Conservation (phyloP, 2,888 invertebrate genomes). For the Adelognathus sp. region DNA sequence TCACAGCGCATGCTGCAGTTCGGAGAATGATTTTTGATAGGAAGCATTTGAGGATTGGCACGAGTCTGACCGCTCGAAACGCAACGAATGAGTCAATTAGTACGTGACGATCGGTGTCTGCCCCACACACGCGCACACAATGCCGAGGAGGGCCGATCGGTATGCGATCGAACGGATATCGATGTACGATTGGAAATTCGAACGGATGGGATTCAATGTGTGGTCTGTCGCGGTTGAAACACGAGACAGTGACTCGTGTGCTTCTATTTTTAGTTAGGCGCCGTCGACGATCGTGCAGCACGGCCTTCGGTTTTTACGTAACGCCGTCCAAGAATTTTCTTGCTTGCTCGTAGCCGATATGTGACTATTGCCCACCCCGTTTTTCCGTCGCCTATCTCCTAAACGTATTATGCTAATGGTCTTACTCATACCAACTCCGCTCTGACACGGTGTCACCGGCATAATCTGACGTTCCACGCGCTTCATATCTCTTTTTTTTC, state of each 20-base stretch:
- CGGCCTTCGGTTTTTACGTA: conserved; percentile 33
- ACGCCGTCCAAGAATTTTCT: neutral
- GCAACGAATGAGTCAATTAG: neutral
- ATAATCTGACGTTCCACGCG: no score
- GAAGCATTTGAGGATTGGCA: no score
- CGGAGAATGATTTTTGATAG: no score
- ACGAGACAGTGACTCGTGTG: conserved; percentile 69
- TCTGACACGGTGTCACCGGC: no score
- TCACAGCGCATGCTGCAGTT: no score
- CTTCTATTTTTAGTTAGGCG: conserved; percentile 74
- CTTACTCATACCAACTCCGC: no score
- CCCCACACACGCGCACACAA: no score
- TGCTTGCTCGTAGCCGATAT: neutral
- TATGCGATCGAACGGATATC: conserved; percentile 41
- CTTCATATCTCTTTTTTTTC: no score
- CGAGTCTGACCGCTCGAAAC: no score
- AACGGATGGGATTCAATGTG: conserved; percentile 43
- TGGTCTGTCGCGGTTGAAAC: conserved; percentile 69
- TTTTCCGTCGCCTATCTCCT: neutral
- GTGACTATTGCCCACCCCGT: neutral
- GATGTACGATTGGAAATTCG: conserved; percentile 51
- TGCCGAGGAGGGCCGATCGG: conserved; percentile 20
- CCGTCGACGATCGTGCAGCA: conserved; percentile 11
- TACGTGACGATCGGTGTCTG: no score
- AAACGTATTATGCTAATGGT: neutral